Evolutionary conservation across 2,797 vertebrate species (phyloP), one percentile per base, ranked within the genome.

Genomic region (Myotis findleyi): DNA sequence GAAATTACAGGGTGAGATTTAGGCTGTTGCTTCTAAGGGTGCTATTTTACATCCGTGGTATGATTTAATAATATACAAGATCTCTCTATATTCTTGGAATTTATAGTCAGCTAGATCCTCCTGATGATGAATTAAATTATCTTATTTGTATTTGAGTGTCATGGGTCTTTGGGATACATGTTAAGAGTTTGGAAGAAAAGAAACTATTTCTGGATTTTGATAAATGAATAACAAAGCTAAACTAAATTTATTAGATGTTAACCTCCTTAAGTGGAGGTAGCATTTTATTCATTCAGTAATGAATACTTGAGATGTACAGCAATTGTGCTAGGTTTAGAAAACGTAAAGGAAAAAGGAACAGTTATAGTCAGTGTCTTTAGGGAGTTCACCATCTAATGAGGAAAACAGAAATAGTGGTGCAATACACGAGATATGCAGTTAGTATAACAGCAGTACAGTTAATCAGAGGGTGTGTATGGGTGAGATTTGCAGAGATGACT

Each of bases 191-290:
- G 16, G 3, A 47, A 36, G 33, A 64, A 91, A 88, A 85, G 18
- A 79, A 91, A 69, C 36, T 44, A 69, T 57, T 68, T 86, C 3
- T 94, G 17, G 23, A 71, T 10, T 82, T 91, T 44, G 36, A 38
- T 84, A 76, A 88, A 62, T 83, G 20, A 72, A 89, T 71, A 69
- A 66, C 79, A 75, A 89, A 66, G 3, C 47, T 82, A 81, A 95
- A 90, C 44, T 75, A 66, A 69, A 38, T 53, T n/a, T 81, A 53
- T 69, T 68, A 62, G 18, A 69, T 51, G 83, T 83, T 91, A 79
- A 91, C 10, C 6, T 87, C 73, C 23, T 30, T 91, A 66, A 83
- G 30, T 11, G 12, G 27, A 53, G 27, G 68, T 17, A 90, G 71
- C 20, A 68, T 82, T 88, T 81, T 5, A 85, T 85, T 82, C 30